Conservation (phyloP, 2,113 vertebrate genomes). For the Electrona antarctica region DNA sequence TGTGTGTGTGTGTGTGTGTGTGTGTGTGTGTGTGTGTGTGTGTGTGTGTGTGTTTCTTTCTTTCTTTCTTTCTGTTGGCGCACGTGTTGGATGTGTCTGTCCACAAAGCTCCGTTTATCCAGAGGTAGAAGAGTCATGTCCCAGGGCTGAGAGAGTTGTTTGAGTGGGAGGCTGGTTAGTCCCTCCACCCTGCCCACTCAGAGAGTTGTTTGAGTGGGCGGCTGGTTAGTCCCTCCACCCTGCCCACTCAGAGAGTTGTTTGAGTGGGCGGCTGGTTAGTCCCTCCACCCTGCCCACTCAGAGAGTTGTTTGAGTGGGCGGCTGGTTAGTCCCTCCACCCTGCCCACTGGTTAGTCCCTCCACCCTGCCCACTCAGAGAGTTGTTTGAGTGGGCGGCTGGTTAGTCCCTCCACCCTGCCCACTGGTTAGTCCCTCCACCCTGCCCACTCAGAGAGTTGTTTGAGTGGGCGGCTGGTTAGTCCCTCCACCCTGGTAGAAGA, state of each 20-base stretch:
- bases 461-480: constrained; percentile 47
- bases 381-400: constrained; percentile 44
- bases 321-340: constrained; percentile 25
- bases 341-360: too few species aligned
- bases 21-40: constrained; percentile 1
- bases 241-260: constrained; percentile 27
- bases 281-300: not conserved
- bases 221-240: constrained; percentile 25
- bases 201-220: constrained; percentile 47
- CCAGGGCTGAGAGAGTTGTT: constrained; percentile 46
- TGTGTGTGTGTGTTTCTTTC: constrained; percentile 6
- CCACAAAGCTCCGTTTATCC: not conserved
- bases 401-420: constrained; percentile 8
- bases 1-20: constrained; percentile 8
- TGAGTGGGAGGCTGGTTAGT: constrained; percentile 47
- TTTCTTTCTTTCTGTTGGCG: too few species aligned
- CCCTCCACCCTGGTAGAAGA: constrained; percentile 8
- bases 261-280: constrained; percentile 47
- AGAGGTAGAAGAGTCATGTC: constrained; percentile 26
- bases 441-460: constrained; percentile 39
- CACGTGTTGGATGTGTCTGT: constrained; percentile 3
- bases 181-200: constrained; percentile 29
- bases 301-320: constrained; percentile 47
- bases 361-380: too few species aligned
- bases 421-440: too few species aligned